These are phyloP conservation scores for Mixornis gularis DNA, from an alignment of 2,113 vertebrate species.

Conservation along the genomic window DNA sequence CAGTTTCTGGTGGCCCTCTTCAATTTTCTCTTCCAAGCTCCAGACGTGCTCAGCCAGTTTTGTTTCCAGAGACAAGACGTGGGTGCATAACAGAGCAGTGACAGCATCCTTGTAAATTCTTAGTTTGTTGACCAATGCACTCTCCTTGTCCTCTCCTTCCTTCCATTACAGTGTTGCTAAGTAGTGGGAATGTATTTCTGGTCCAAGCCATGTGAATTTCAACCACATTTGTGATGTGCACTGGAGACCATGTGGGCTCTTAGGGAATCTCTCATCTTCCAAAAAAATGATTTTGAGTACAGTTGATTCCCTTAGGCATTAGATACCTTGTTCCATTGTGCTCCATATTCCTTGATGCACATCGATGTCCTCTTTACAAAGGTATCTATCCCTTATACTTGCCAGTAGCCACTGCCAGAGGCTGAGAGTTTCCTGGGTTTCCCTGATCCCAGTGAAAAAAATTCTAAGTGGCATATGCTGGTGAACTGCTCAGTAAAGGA, in stretches of 20 bases:
- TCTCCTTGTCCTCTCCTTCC: background rate
- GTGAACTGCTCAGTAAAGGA: background rate
- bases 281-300: background rate
- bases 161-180: background rate
- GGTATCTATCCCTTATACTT: background rate
- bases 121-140: background rate
- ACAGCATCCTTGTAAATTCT: background rate
- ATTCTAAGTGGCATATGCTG: background rate
- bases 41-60: accelerated
- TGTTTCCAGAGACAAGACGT: background rate
- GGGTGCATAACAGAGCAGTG: background rate
- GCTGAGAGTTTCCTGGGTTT: background rate
- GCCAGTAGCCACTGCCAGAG: background rate
- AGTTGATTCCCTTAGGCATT: background rate
- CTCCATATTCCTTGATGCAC: background rate
- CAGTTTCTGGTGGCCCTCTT: background rate
- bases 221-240: background rate
- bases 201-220: background rate
- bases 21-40: background rate
- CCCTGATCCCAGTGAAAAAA: background rate
- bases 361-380: background rate
- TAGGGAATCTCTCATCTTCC: background rate
- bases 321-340: background rate
- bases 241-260: background rate
- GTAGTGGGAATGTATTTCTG: background rate